Evolutionary conservation across 1,140 invertebrate genomes (phyloP).

Genomic region (Goniozus legneri): DNA sequence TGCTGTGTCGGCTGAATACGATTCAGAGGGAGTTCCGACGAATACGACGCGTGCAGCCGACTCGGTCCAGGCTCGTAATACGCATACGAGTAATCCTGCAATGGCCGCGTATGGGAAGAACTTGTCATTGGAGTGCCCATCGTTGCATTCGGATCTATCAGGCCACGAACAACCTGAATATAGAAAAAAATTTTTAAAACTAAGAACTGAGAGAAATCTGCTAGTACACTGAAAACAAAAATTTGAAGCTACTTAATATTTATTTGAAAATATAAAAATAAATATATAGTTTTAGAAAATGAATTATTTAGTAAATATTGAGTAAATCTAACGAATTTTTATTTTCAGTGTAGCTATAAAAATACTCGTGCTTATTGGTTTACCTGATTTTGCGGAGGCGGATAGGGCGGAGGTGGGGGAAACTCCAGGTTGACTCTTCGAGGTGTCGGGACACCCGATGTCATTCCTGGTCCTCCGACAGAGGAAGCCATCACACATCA

Average conservation of each 20-base stretch:
- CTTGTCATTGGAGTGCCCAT: slow-evolving; percentile 17
- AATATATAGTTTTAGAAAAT: no score
- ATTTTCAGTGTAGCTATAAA: no score
- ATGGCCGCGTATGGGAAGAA: slow-evolving; percentile 26
- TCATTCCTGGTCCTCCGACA: slow-evolving; percentile 35
- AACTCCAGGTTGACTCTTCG: slow-evolving; percentile 53
- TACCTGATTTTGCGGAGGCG: slow-evolving; percentile 47
- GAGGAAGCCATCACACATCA: slow-evolving; percentile 41
- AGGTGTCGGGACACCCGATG: slow-evolving; percentile 28
- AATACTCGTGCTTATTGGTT: background rate
- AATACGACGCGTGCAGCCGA: slow-evolving; percentile 39
- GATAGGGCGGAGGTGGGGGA: slow-evolving; percentile 56
- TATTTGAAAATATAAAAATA: no score
- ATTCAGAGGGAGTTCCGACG: slow-evolving; percentile 49
- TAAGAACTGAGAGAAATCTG: no score
- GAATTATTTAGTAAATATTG: no score
- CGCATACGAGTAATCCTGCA: slow-evolving; percentile 71
- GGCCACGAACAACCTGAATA: slow-evolving; percentile 17
- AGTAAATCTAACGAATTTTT: no score
- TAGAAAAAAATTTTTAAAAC: no score
- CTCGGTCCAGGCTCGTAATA: slow-evolving; percentile 71
- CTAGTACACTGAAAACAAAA: no score
- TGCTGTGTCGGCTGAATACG: slow-evolving; percentile 45
- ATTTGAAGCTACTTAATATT: no score
- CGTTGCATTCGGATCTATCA: slow-evolving; percentile 17